Percentiles rank a stretch among this genome's conserved stretches.
phyloP scores from a whole-genome alignment of 2,113 vertebrate species.

The Ceratotherium simum region DNA sequence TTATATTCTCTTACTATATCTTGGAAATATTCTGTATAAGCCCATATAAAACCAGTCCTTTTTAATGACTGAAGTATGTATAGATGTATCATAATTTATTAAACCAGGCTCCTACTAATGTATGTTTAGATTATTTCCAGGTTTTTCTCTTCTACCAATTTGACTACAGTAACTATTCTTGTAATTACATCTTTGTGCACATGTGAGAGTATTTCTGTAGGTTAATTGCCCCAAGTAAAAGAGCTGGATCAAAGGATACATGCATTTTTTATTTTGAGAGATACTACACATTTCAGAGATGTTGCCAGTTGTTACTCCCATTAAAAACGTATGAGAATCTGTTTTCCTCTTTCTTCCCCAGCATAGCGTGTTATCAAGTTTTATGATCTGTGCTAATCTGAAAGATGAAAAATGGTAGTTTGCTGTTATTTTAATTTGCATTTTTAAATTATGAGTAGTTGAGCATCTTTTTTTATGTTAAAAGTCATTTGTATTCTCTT shows the following conservation, averaged over 20 bases:
- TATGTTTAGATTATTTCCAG: slow-evolving; percentile 19
- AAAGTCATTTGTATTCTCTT: not conserved
- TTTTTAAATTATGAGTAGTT: slow-evolving; percentile 41
- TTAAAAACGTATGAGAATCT: not conserved
- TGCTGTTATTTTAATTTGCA: slow-evolving; percentile 34
- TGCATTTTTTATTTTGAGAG: slow-evolving; percentile 28
- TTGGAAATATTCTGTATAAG: slow-evolving; percentile 10
- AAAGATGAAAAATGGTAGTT: not conserved
- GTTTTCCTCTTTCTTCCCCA: not conserved
- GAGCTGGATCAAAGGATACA: not conserved
- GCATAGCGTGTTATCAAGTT: not conserved
- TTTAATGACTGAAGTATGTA: slow-evolving; percentile 11
- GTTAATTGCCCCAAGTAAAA: not conserved
- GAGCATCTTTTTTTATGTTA: slow-evolving; percentile 12
- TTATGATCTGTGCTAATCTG: slow-evolving; percentile 21
- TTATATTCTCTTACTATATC: not conserved
- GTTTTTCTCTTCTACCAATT: not conserved
- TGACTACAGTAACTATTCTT: not conserved
- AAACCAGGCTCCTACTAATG: not conserved
- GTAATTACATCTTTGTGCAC: not conserved
- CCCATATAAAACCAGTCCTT: not conserved
- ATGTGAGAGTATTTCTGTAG: not conserved
- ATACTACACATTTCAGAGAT: not conserved
- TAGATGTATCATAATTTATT: not conserved
- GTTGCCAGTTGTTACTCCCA: not conserved